A percentile compares a stretch with the other conserved stretches of the same genome.
Conservation (phyloP, 2,797 vertebrate species). For the Artibeus jamaicensis region DNA sequence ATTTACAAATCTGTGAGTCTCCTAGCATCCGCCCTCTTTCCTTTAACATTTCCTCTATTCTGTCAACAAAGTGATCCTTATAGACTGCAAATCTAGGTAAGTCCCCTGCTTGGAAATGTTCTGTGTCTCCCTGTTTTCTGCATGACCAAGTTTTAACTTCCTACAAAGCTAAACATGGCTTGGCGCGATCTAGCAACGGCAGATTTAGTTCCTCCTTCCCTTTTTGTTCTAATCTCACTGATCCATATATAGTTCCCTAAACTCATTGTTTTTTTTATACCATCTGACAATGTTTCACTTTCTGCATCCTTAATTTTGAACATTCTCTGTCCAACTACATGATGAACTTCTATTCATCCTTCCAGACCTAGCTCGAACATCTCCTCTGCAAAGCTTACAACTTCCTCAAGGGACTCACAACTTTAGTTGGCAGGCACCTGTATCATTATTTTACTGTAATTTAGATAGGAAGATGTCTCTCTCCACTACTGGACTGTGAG, state of each 20-base stretch:
- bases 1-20: background rate
- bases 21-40: background rate
- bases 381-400: background rate
- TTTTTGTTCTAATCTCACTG: background rate
- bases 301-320: background rate
- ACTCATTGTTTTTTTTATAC: background rate
- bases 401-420: background rate
- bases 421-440: background rate
- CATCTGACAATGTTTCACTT: background rate
- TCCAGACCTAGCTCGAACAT: background rate
- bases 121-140: background rate
- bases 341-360: background rate
- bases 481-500: background rate
- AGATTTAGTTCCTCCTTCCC: background rate
- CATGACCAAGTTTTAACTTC: background rate
- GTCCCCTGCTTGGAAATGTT: background rate
- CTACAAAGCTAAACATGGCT: background rate
- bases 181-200: background rate
- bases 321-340: background rate
- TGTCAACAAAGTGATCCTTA: background rate
- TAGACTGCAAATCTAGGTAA: background rate
- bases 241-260: background rate
- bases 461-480: background rate
- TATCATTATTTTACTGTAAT: background rate
- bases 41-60: background rate